These are phyloP conservation scores for Ichneumoninae sp. DNA, from an alignment of 2,888 invertebrate species.

Conservation along the genomic window DNA sequence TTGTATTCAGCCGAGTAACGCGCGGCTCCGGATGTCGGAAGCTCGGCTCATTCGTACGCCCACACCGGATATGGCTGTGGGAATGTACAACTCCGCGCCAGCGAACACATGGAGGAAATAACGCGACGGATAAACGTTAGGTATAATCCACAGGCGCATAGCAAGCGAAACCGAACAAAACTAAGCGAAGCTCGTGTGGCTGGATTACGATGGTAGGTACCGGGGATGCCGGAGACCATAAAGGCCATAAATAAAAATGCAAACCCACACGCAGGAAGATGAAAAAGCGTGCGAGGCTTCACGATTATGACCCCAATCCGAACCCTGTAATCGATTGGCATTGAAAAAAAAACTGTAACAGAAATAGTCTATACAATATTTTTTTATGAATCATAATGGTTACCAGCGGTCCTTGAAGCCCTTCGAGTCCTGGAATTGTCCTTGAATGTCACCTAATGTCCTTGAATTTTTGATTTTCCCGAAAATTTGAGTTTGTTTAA, in stretches of 20 bases:
- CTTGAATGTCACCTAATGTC: too few species aligned
- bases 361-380: too few species aligned
- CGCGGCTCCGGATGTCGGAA: conserved; percentile 26
- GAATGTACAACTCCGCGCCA: conserved; percentile 5
- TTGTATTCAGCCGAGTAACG: conserved; percentile 29
- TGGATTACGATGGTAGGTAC: not conserved
- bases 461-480: too few species aligned
- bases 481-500: too few species aligned
- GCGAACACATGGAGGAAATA: conserved; percentile 12
- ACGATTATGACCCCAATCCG: not conserved
- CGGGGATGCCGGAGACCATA: not conserved
- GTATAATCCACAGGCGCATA: not conserved
- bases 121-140: conserved; percentile 15
- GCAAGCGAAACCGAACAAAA: not conserved
- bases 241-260: not conserved
- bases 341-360: too few species aligned
- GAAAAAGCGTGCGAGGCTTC: not conserved
- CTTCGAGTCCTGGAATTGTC: too few species aligned
- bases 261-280: not conserved
- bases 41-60: conserved; percentile 48
- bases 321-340: not conserved
- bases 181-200: not conserved
- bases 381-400: too few species aligned
- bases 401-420: too few species aligned
- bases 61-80: conserved; percentile 5